A percentile compares a stretch with the other conserved stretches of the same genome.
Conservation (phyloP, 2,888 invertebrate genomes). For the Trachelus iudaicus region DNA sequence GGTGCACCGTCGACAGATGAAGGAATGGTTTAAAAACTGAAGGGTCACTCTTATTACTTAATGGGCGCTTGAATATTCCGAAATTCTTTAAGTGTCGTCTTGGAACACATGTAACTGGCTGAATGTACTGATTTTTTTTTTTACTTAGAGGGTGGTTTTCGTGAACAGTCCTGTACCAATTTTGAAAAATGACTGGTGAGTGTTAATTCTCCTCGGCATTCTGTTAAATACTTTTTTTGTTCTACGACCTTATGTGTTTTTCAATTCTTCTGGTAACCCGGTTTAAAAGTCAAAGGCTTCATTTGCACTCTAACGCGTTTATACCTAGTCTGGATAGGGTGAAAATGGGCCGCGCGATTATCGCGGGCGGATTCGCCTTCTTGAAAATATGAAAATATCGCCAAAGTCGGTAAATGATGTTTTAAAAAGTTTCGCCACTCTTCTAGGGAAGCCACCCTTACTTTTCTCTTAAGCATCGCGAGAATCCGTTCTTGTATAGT, state of each 20-base stretch:
- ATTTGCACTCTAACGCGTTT: slow-evolving; percentile 14
- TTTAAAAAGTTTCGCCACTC: not conserved
- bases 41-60: not conserved
- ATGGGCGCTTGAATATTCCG: not conserved
- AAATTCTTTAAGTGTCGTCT: not conserved
- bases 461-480: not conserved
- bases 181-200: not conserved
- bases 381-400: not conserved
- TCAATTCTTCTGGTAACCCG: not conserved
- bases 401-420: not conserved
- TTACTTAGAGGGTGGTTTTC: not conserved
- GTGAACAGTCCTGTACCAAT: not conserved
- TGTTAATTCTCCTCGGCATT: not conserved
- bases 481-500: not conserved
- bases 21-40: not conserved
- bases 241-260: not conserved
- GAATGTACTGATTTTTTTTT: not conserved
- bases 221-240: not conserved
- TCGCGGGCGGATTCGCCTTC: not conserved
- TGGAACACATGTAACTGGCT: not conserved
- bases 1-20: not conserved
- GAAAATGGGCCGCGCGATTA: not conserved
- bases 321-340: not conserved
- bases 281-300: not conserved
- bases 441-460: not conserved